These are phyloP conservation scores for Stomatorhinus ivindoensis DNA, from an alignment of 2,113 vertebrate species.

Conservation along the genomic window DNA sequence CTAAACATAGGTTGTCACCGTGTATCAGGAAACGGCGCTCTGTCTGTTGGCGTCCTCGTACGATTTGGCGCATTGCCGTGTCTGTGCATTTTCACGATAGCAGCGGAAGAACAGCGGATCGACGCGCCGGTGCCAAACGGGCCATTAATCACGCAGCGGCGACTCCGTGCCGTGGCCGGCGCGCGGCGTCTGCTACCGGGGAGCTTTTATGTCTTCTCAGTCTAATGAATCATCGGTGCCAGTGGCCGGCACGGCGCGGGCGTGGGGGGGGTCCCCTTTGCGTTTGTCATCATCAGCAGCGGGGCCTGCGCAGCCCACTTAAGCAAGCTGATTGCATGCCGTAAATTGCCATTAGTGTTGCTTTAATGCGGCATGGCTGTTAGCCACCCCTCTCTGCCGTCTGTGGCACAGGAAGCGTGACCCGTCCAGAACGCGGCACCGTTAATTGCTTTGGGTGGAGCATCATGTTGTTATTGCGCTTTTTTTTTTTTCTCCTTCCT, in stretches of 20 bases:
- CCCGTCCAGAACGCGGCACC: conserved; percentile 55
- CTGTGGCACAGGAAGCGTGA: conserved; percentile 63
- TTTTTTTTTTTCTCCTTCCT: neutral
- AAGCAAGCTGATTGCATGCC: conserved; percentile 58
- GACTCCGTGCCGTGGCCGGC: neutral
- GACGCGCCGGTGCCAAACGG: neutral
- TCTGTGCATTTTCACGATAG: neutral
- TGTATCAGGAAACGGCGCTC: neutral
- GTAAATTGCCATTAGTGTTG: conserved; percentile 65
- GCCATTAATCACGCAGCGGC: neutral
- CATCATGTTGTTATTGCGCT: conserved; percentile 36
- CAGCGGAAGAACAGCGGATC: neutral
- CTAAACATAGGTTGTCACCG: neutral
- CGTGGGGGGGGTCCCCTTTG: neutral
- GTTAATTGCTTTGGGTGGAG: conserved; percentile 51
- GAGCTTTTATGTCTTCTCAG: neutral
- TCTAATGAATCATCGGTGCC: conserved; percentile 7
- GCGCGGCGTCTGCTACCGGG: neutral
- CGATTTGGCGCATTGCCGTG: neutral
- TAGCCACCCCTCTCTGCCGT: conserved; percentile 59
- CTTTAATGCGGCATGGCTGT: conserved; percentile 66
- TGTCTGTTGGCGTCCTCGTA: neutral
- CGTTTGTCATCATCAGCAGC: conserved; percentile 26
- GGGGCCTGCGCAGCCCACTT: conserved; percentile 58
- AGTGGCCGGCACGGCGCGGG: neutral